Evolutionary conservation across 2,113 vertebrate genomes (phyloP), one percentile per base, ranked within the genome.

Genomic region (Polyodon spathula): DNA sequence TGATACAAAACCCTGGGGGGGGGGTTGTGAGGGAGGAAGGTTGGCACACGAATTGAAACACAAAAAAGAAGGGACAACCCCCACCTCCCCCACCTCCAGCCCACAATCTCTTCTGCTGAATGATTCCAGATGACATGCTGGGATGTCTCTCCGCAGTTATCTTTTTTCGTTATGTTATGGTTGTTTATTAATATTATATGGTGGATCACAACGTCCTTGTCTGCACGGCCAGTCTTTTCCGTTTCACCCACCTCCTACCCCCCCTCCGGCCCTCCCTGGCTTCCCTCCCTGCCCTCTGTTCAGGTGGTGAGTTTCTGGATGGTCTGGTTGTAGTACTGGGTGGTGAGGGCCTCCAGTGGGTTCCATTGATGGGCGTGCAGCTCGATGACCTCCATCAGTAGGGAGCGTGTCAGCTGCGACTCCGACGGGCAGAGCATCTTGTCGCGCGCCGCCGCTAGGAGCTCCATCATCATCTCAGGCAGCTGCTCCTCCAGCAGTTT

Each of bases 301-400:
- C 83, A 92, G 71, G 91, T 90, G 2, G 95, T 97, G 77, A 97
- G 91, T 88, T 95, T 98, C 65, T 94, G 93, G 89, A 98, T 97
- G 90, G 96, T 98, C 72, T 92, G 93, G 87, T 97, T 93, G 90
- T 99, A 99, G 91, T 99, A 99, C 66, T 97, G 94, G 0, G 89
- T 93, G 81, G 96, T 97, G 74, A 91, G 89, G 39, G 92, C 90
- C 1, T 88, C 96, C 79, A 99, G 85, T 50, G 95, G 95, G 83
- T 88, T 91, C 95, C 96, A 99, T 81, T 79, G 90, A 81, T 97
- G 95, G 71, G 95, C 95, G 0, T 97, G 96, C 69, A 98, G 86
- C 85, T 99, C 96, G 0, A 99, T 94, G 84, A 98, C 94, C 89
- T 99, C 96, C 78, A 99, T 93, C 65, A 99, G 93, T 63, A 99